These are phyloP conservation scores for Drosophila mayaguana DNA, from an alignment of 2,888 invertebrate species.

Conservation along the genomic window DNA sequence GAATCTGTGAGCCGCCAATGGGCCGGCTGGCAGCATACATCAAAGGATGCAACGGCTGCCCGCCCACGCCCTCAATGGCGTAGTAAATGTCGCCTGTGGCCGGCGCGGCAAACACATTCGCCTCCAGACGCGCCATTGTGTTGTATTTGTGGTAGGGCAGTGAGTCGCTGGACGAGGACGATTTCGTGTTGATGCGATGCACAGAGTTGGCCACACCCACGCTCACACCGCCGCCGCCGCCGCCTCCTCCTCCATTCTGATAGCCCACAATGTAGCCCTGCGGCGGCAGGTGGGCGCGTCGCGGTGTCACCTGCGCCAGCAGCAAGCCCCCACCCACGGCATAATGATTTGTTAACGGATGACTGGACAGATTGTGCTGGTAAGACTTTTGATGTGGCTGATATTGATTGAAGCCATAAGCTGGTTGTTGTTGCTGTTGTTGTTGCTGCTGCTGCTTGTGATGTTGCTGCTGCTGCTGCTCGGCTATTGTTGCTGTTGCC, in stretches of 20 bases:
- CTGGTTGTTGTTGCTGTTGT: background rate
- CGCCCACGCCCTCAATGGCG: conserved; percentile 51
- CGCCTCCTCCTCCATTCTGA: conserved; percentile 56
- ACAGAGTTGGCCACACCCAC: conserved; percentile 25
- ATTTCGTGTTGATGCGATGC: conserved; percentile 82
- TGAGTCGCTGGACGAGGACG: conserved; percentile 85
- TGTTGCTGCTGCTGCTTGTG: conserved; percentile 35
- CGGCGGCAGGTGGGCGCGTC: conserved; percentile 49
- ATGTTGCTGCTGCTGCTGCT: conserved; percentile 38
- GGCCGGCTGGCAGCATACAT: conserved; percentile 83
- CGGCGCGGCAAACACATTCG: conserved; percentile 65
- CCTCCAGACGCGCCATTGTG: conserved; percentile 81
- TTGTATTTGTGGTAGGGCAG: conserved; percentile 83
- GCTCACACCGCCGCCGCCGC: conserved; percentile 34
- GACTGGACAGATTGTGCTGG: conserved; percentile 27
- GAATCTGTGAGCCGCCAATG: conserved; percentile 83
- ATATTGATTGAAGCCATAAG: conserved; percentile 49
- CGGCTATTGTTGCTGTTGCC: conserved; percentile 52
- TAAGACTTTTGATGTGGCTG: conserved; percentile 39
- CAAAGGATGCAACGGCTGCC: conserved; percentile 68
- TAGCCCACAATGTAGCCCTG: conserved; percentile 60
- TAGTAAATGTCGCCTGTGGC: conserved; percentile 70
- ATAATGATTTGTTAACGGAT: conserved; percentile 60
- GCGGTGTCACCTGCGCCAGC: conserved; percentile 55
- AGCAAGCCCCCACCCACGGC: conserved; percentile 52